These are phyloP conservation scores for Hemistola chrysoprasaria DNA, from an alignment of 2,888 invertebrate genomes.

Conservation along the genomic window DNA sequence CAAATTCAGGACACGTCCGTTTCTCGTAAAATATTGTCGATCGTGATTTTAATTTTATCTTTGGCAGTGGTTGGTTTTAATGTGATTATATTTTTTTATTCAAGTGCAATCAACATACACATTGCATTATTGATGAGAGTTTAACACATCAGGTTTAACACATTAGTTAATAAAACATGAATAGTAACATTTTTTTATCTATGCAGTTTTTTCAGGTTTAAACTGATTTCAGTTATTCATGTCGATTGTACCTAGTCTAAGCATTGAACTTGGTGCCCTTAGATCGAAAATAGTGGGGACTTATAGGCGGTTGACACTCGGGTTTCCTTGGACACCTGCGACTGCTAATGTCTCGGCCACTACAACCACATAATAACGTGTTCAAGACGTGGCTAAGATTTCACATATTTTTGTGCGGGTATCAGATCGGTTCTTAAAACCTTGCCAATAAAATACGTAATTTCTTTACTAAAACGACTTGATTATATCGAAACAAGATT, in stretches of 20 bases:
- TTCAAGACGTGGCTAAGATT: slow-evolving; percentile 4
- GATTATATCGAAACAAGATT: not conserved
- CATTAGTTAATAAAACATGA: too few relatives aligned
- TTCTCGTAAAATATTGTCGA: slow-evolving; percentile 18
- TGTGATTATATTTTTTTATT: not conserved
- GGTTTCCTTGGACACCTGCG: slow-evolving; percentile 53
- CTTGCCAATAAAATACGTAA: not conserved
- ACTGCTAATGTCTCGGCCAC: slow-evolving; percentile 28
- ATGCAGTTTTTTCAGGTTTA: too few relatives aligned
- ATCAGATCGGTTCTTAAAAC: slow-evolving; percentile 3
- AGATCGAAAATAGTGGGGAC: slow-evolving; percentile 37
- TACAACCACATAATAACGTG: slow-evolving; percentile 3
- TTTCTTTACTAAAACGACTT: too few relatives aligned
- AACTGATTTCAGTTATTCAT: too few relatives aligned
- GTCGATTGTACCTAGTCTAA: slow-evolving; percentile 7
- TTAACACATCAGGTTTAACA: not conserved
- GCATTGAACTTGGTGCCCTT: slow-evolving; percentile 49
- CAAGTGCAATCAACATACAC: not conserved
- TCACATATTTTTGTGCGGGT: slow-evolving; percentile 7
- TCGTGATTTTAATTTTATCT: not conserved
- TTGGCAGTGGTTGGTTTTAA: slow-evolving; percentile 1
- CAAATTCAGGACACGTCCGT: slow-evolving; percentile 32
- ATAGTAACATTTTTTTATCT: too few relatives aligned
- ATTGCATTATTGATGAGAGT: slow-evolving; percentile 4
- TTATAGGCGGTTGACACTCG: slow-evolving; percentile 38